phyloP scores from a whole-genome alignment of 2,888 invertebrate genomes.

The Hedya salicella region DNA sequence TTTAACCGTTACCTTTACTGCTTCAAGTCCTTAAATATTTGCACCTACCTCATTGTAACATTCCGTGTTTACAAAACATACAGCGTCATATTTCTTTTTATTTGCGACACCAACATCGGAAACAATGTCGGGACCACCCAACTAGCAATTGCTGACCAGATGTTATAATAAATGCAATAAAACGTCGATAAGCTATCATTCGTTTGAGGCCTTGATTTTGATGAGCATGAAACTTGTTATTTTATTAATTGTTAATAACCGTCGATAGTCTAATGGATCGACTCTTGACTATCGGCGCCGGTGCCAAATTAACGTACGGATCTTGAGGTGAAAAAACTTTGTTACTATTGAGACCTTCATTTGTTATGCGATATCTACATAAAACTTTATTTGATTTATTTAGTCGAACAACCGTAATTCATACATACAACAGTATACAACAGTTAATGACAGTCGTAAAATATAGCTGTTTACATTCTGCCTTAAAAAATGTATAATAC shows the following conservation, averaged over 20 bases:
- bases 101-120: slow-evolving; percentile 54
- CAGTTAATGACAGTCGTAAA: not conserved
- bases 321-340: slow-evolving; percentile 17
- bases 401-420: not conserved
- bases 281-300: slow-evolving; percentile 27
- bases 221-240: slow-evolving; percentile 40
- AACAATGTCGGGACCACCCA: slow-evolving; percentile 57
- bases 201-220: slow-evolving; percentile 47
- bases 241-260: slow-evolving; percentile 42
- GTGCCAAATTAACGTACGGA: slow-evolving; percentile 20
- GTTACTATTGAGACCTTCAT: not conserved
- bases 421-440: too few species aligned
- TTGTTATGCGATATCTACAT: not conserved
- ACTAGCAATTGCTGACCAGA: slow-evolving; percentile 56
- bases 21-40: slow-evolving; percentile 42
- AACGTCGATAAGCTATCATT: slow-evolving; percentile 65
- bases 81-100: slow-evolving; percentile 49
- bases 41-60: slow-evolving; percentile 54
- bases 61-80: slow-evolving; percentile 67
- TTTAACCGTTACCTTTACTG: slow-evolving; percentile 38
- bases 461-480: not conserved
- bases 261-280: slow-evolving; percentile 19
- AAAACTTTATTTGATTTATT: not conserved
- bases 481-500: not conserved
- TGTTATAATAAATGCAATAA: slow-evolving; percentile 64